Percentiles rank a stretch among this genome's conserved stretches.
Conservation (phyloP, 2,888 invertebrate genomes). For the Melanostoma mellinum region DNA sequence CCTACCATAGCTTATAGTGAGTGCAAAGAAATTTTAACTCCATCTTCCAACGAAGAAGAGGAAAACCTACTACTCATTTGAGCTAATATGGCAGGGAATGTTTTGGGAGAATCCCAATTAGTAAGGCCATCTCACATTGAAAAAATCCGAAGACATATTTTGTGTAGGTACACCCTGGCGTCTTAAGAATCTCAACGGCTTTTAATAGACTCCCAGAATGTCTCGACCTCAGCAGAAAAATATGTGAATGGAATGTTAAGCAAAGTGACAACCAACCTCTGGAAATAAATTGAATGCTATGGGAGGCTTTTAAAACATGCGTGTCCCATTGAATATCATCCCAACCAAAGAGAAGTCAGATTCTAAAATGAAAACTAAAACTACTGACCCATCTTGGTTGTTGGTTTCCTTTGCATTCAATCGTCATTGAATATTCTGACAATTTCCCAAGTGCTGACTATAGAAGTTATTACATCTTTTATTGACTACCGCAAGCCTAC, state of each 20-base stretch:
- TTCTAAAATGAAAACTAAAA: constrained; percentile 48
- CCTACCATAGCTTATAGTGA: no score
- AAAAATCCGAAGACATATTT: no score
- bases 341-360: constrained; percentile 25
- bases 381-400: constrained; percentile 18
- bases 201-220: no score
- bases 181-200: no score
- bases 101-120: no score
- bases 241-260: constrained; percentile 23
- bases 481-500: constrained; percentile 22
- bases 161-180: no score
- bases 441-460: constrained; percentile 49
- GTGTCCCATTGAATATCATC: constrained; percentile 38
- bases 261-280: constrained; percentile 39
- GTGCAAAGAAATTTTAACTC: no score
- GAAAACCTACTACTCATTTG: no score
- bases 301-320: constrained; percentile 23
- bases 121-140: no score
- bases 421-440: constrained; percentile 50
- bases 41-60: no score
- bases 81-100: no score
- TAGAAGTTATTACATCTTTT: constrained; percentile 47
- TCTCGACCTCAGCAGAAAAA: constrained; percentile 1
- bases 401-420: constrained; percentile 27
- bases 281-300: constrained; percentile 1